Conservation (phyloP, 2,888 invertebrate genomes). For the Spisula solida region DNA sequence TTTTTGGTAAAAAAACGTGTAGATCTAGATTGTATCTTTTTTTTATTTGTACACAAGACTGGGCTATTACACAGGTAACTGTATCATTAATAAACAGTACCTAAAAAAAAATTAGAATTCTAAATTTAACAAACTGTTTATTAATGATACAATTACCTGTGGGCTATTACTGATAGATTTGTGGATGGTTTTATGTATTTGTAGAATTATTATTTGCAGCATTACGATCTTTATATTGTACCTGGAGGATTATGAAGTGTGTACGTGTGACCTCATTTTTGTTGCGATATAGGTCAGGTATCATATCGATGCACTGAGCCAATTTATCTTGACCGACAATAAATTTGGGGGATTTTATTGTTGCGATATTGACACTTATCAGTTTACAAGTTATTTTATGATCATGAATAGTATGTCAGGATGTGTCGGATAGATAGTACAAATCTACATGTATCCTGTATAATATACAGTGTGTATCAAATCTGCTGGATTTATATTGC, state of each 20-base stretch:
- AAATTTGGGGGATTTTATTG: not conserved
- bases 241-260: not conserved
- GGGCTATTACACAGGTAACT: too few relatives aligned
- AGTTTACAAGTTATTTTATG: not conserved
- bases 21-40: too few relatives aligned
- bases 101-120: too few relatives aligned
- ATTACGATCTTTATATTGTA: not conserved
- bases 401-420: not conserved
- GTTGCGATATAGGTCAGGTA: not conserved
- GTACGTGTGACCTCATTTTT: conserved; percentile 6
- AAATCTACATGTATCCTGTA: not conserved
- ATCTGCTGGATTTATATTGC: not conserved
- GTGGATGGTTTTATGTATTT: not conserved
- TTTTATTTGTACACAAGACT: too few relatives aligned
- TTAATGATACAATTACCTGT: too few relatives aligned
- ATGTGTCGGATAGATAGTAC: not conserved
- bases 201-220: not conserved
- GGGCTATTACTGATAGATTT: too few relatives aligned
- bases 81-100: too few relatives aligned
- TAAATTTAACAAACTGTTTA: too few relatives aligned
- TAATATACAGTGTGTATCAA: not conserved
- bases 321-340: conserved; percentile 2
- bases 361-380: not conserved
- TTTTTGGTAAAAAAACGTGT: too few relatives aligned
- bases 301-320: not conserved